These are phyloP conservation scores for Drosophila fungiperda DNA, from an alignment of 2,888 invertebrate species.

Conservation along the genomic window DNA sequence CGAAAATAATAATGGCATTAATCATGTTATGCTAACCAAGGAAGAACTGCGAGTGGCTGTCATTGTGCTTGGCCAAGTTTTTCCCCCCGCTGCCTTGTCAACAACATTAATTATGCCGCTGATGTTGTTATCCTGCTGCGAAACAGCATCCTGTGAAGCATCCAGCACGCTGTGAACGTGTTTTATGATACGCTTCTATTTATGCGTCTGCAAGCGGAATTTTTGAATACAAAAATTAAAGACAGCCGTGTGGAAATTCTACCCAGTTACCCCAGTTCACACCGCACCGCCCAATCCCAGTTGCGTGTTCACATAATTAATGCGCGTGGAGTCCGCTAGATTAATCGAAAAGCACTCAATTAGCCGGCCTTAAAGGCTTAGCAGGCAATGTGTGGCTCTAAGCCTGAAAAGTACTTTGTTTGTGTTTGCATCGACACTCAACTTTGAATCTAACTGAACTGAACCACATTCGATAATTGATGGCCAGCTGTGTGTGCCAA, in stretches of 20 bases:
- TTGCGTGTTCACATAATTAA: constrained; percentile 63
- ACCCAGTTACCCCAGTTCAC: neutral
- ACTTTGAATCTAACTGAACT: neutral
- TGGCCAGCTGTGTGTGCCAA: constrained; percentile 27
- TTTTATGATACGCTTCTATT: constrained; percentile 57
- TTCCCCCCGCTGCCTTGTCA: constrained; percentile 41
- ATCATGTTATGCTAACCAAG: constrained; percentile 53
- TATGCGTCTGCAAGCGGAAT: constrained; percentile 41
- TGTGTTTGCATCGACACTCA: constrained; percentile 46
- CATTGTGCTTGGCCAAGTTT: constrained; percentile 30
- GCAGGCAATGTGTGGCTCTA: neutral
- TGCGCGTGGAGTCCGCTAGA: constrained; percentile 40
- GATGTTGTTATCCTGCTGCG: constrained; percentile 24
- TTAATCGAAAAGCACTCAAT: constrained; percentile 77
- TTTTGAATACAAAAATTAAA: constrained; percentile 55
- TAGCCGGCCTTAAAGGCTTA: constrained; percentile 80
- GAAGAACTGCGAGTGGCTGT: neutral
- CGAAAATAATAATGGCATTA: constrained; percentile 75
- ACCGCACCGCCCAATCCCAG: neutral
- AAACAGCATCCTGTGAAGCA: constrained; percentile 38
- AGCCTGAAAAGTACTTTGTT: constrained; percentile 38
- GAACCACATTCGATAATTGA: neutral
- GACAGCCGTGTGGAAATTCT: constrained; percentile 32
- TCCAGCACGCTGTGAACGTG: neutral
- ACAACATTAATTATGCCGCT: constrained; percentile 67